Conservation (phyloP, 1,140 invertebrate genomes). For the Tenebrio molitor region DNA sequence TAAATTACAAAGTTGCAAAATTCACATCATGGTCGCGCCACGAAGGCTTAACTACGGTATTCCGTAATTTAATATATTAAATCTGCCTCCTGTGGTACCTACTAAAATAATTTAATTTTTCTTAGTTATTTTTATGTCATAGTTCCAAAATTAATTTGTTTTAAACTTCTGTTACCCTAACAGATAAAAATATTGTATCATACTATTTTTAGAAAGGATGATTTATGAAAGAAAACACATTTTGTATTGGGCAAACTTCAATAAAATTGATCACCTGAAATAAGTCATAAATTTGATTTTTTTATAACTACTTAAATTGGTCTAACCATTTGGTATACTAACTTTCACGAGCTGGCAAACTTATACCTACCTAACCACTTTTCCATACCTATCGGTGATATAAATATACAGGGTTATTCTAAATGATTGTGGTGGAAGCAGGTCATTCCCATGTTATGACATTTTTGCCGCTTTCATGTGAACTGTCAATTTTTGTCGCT, state of each 20-base stretch:
- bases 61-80: too few species aligned
- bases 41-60: not conserved
- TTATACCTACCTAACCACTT: not conserved
- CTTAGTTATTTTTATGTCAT: too few species aligned
- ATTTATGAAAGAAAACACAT: constrained; percentile 12
- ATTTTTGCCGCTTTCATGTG: too few species aligned
- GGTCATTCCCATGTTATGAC: too few species aligned
- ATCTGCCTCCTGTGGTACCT: too few species aligned
- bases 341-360: constrained; percentile 14
- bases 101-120: too few species aligned
- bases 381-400: not conserved
- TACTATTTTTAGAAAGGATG: constrained; percentile 33
- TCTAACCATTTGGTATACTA: not conserved
- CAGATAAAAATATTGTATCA: constrained; percentile 11
- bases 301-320: not conserved
- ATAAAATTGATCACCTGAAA: constrained; percentile 23
- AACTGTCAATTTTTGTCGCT: too few species aligned
- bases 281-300: constrained; percentile 29
- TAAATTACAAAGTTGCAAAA: constrained; percentile 8
- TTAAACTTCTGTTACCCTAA: too few species aligned
- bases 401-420: too few species aligned
- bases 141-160: too few species aligned
- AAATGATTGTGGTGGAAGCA: too few species aligned
- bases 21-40: not conserved
- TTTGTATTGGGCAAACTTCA: constrained; percentile 10